Percentiles rank a stretch among this genome's conserved stretches.
phyloP scores from a whole-genome alignment of 2,113 vertebrate species.

The Neofelis nebulosa region DNA sequence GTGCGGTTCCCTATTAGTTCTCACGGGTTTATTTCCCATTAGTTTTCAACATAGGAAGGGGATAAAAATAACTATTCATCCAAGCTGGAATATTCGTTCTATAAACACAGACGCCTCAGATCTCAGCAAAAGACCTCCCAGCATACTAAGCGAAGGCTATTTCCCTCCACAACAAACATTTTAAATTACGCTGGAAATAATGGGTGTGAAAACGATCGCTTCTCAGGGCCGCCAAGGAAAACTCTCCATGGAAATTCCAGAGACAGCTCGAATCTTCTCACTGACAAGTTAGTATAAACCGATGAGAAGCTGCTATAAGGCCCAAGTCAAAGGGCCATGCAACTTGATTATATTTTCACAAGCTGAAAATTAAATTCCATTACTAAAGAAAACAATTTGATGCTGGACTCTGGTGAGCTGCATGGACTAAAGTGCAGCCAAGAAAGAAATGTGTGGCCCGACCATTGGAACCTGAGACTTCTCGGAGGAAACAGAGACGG shows the following conservation, averaged over 20 bases:
- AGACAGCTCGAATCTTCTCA: not conserved
- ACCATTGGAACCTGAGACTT: not conserved
- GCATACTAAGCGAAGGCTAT: conserved; percentile 33
- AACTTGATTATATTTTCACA: conserved; percentile 47
- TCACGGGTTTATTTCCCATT: conserved; percentile 78
- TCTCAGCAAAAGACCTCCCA: conserved; percentile 37
- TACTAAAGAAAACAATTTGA: conserved; percentile 16
- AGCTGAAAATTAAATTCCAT: conserved; percentile 59
- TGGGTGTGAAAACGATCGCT: conserved; percentile 56
- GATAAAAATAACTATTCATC: conserved; percentile 22
- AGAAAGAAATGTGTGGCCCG: not conserved
- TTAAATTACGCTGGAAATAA: conserved; percentile 67
- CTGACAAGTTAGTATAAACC: not conserved
- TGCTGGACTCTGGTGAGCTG: not conserved
- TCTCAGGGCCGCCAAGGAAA: conserved; percentile 43
- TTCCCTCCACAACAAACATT: conserved; percentile 60
- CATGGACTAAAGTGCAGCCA: not conserved
- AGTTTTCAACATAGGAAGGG: conserved; percentile 55
- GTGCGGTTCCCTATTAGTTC: conserved; percentile 62
- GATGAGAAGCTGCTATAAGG: not conserved
- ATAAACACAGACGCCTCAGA: conserved; percentile 45
- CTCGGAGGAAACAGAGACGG: not conserved
- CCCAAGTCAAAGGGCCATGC: conserved; percentile 35
- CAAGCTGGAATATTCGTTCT: conserved; percentile 55
- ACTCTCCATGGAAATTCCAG: conserved; percentile 55